Evolutionary conservation across 2,888 invertebrate species (phyloP).

Genomic region (Quadroppia sp.): DNA sequence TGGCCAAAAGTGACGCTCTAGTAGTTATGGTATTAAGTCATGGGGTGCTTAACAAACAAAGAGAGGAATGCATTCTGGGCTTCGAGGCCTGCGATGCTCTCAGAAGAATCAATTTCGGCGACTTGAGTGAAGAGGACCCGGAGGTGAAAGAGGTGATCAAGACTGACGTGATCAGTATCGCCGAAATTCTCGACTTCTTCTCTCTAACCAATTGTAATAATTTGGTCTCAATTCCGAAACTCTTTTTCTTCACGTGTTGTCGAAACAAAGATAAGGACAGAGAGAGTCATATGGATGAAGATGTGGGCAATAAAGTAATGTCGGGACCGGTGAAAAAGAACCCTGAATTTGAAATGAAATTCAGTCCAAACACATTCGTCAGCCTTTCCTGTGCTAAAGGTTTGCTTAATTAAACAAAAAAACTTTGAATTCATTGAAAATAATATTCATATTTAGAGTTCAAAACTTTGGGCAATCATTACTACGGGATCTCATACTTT

Average conservation of each 20-base stretch:
- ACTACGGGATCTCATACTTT: neutral
- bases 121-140: too few relatives aligned
- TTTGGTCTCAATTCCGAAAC: neutral
- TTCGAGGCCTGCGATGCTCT: too few relatives aligned
- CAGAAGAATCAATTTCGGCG: too few relatives aligned
- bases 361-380: neutral
- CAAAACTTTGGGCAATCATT: neutral
- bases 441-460: neutral
- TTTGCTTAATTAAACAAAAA: too few relatives aligned
- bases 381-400: conserved; percentile 6
- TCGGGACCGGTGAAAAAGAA: neutral
- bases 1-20: too few relatives aligned
- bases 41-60: too few relatives aligned
- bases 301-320: too few relatives aligned
- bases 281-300: too few relatives aligned
- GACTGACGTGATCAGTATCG: neutral
- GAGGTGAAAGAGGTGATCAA: too few relatives aligned
- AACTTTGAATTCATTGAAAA: neutral
- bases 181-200: neutral
- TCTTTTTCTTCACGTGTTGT: conserved; percentile 2
- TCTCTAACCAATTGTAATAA: neutral
- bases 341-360: neutral
- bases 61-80: too few relatives aligned
- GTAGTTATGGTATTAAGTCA: too few relatives aligned
- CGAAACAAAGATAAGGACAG: neutral